Base-by-base conservation (phyloP, 2,888 invertebrate species). In the Drosophila merina region DNA sequence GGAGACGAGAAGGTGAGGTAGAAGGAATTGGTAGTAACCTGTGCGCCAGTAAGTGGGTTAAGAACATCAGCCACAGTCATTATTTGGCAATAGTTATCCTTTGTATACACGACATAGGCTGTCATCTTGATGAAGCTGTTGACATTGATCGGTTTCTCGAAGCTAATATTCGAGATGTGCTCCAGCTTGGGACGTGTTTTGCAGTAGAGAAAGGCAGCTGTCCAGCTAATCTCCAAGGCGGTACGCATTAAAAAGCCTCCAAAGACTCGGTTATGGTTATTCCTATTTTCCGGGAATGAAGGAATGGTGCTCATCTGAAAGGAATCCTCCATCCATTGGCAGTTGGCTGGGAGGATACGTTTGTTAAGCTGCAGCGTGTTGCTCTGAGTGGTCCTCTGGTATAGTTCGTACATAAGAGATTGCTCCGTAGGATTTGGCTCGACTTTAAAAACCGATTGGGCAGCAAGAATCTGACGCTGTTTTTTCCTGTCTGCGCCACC, bases 221-320 rank as follows among this genome's bases (percentile, higher is more conserved):
- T 93, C 94, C 94, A 95, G 38, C 94, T 95, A 28, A 96, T 91
- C 91, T 96, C 96, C 56, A 94, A 92, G 0, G 96, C 96, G 76
- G 94, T 93, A 31, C 96, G 92, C 96, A 97, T 96, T 10, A 96
- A 91, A 88, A 94, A 96, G 0, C 96, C 96, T 55, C 96, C 96
- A 90, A 96, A 96, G 38, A 93, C 93, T 77, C 94, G 95, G 89
- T 95, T 95, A 84, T 96, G 95, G 51, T 95, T 92, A 91, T 96
- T 96, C 50, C 95, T 92, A 89, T 96, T 92, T 89, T 94, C 94
- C 0, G 95, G 94, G 83, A 94, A 94, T 1, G 93, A 93, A 56
- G 93, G 92, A 44, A 93, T 92, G 3, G 94, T 92, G 85, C 94
- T 95, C 51, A 93, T 94, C 36, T 95, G 88, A 26, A 90, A 92